phyloP scores from a whole-genome alignment of 53 echinoderm and acorn worm genomes.

The Paracentrotus lividus region DNA sequence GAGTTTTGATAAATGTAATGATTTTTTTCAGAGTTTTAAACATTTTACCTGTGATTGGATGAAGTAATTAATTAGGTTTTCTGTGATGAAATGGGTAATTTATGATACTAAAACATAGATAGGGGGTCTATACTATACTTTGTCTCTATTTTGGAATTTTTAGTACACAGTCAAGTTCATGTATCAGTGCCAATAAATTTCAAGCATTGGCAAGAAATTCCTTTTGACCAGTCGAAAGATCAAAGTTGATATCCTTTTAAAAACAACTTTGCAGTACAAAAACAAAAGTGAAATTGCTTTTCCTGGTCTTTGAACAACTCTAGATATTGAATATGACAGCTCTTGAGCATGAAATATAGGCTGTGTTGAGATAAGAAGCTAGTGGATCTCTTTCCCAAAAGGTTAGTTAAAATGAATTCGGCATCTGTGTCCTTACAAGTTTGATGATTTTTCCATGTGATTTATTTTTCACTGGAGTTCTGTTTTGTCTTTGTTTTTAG shows the following conservation, averaged over 20 bases:
- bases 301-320: not conserved
- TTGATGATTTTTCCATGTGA: slow-evolving; percentile 16
- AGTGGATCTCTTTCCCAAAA: slow-evolving; percentile 5
- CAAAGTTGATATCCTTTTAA: not conserved
- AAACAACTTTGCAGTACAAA: not conserved
- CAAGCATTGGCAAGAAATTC: not conserved
- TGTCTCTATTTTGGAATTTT: no score
- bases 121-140: no score
- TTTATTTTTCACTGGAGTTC: not conserved
- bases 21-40: not conserved
- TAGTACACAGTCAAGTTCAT: not conserved
- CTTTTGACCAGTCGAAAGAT: not conserved
- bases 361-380: not conserved
- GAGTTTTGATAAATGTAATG: not conserved
- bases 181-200: not conserved
- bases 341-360: not conserved
- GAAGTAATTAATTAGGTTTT: no score
- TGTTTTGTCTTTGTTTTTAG: not conserved
- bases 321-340: slow-evolving; percentile 46
- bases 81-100: no score
- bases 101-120: no score
- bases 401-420: slow-evolving; percentile 18
- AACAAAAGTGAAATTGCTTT: slow-evolving; percentile 9
- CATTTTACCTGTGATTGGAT: not conserved
- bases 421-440: not conserved